Percentiles rank a stretch among this genome's conserved stretches.
Conservation (phyloP, 2,888 invertebrate genomes). For the Pteria penguin region DNA sequence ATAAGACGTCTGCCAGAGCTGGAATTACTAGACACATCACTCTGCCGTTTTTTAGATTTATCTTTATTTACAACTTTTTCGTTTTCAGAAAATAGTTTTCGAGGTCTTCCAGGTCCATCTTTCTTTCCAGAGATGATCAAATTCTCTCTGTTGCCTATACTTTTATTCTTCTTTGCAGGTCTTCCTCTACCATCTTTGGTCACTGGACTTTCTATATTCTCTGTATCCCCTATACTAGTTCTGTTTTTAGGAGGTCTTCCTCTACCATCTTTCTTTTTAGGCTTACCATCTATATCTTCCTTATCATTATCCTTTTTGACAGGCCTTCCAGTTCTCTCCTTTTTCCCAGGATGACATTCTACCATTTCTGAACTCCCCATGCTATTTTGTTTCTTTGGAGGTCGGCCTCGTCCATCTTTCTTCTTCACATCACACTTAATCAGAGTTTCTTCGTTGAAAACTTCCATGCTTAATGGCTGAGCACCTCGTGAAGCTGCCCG, state of each 20-base stretch:
- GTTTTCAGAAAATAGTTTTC: too few species aligned
- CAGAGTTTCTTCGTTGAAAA: neutral
- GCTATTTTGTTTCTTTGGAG: too few species aligned
- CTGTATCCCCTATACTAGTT: slow-evolving; percentile 11
- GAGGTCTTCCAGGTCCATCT: too few species aligned
- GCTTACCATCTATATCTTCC: neutral
- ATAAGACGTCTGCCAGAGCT: neutral
- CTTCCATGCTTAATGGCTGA: neutral
- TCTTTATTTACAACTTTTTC: too few species aligned
- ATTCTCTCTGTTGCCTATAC: too few species aligned
- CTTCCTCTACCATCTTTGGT: neutral
- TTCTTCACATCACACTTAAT: too few species aligned
- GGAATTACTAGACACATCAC: neutral
- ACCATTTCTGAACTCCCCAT: neutral
- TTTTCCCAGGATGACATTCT: too few species aligned
- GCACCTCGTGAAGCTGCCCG: neutral
- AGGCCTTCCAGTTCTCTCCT: too few species aligned
- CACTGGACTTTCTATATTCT: neutral
- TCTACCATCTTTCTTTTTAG: slow-evolving; percentile 13
- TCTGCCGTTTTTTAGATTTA: neutral
- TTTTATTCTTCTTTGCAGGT: neutral
- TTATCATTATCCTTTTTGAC: neutral
- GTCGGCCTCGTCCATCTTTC: too few species aligned
- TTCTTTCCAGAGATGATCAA: too few species aligned
- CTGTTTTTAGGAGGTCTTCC: slow-evolving; percentile 37